Percentiles rank a stretch among this genome's conserved stretches.
phyloP scores from a whole-genome alignment of 2,888 invertebrate species.

The Minunthozetes semirufus region DNA sequence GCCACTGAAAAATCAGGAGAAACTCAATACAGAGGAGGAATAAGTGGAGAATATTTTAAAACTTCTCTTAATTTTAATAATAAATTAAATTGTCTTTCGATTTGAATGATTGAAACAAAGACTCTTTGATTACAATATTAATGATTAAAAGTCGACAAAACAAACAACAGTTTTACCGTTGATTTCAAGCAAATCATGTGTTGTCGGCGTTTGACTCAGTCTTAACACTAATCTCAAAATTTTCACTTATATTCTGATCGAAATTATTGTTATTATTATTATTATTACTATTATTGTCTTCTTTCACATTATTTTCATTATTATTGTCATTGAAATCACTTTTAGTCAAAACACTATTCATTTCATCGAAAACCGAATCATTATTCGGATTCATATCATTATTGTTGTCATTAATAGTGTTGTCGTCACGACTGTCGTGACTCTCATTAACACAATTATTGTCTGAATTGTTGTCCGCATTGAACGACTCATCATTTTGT shows the following conservation, averaged over 20 bases:
- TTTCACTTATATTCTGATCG: slow-evolving; percentile 13
- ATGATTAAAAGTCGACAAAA: too few relatives aligned
- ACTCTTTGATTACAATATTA: background rate
- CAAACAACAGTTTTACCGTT: too few relatives aligned
- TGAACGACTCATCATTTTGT: background rate
- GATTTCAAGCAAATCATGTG: background rate
- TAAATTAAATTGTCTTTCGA: background rate
- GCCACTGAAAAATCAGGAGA: too few relatives aligned
- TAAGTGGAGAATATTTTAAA: too few relatives aligned
- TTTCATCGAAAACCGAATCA: background rate
- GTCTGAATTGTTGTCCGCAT: background rate
- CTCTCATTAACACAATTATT: background rate
- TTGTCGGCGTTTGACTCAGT: background rate
- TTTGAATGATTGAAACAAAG: background rate
- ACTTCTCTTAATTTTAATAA: too few relatives aligned
- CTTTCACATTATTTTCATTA: background rate
- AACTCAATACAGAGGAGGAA: too few relatives aligned
- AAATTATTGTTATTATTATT: background rate
- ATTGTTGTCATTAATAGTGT: background rate
- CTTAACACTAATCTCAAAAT: background rate
- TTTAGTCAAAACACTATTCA: background rate
- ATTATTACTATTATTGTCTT: background rate
- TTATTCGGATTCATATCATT: background rate
- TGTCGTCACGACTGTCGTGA: background rate
- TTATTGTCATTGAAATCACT: background rate